These are phyloP conservation scores for Gadus macrocephalus DNA, from an alignment of 2,113 vertebrate species.

Conservation along the genomic window DNA sequence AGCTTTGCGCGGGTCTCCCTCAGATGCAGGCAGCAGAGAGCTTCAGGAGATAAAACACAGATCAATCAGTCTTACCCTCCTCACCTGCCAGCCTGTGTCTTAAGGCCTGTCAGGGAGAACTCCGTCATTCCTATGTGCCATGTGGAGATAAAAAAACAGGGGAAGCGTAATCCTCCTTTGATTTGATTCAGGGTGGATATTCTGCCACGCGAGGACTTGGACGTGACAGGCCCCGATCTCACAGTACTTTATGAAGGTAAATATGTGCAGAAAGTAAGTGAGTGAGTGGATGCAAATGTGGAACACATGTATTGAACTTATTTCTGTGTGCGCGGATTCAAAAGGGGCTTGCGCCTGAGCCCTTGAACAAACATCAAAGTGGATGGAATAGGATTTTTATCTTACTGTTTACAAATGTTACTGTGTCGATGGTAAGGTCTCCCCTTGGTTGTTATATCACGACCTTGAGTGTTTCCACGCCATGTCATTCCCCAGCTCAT, in stretches of 20 bases:
- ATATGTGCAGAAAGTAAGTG: no score
- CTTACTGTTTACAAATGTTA: no score
- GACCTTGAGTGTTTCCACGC: no score
- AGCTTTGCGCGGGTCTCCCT: conserved; percentile 43
- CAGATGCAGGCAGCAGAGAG: conserved; percentile 43
- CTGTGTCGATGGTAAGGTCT: no score
- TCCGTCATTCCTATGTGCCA: conserved; percentile 44
- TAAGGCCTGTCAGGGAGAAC: conserved; percentile 38
- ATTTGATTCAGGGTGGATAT: conserved; percentile 60
- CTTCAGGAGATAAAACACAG: conserved; percentile 54
- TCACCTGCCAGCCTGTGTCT: conserved; percentile 58
- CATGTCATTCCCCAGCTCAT: no score
- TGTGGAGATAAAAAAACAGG: conserved; percentile 48
- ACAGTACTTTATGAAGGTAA: background rate
- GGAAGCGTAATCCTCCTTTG: conserved; percentile 56
- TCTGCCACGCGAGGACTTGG: conserved; percentile 42
- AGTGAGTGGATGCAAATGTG: no score
- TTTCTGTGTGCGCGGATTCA: no score
- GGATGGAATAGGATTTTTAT: no score
- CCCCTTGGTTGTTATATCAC: no score
- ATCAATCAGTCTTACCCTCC: conserved; percentile 68
- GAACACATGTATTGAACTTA: no score
- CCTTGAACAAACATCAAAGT: no score
- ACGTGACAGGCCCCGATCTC: conserved; percentile 29
- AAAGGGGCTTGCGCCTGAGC: no score